phyloP scores from a whole-genome alignment of 2,797 vertebrate genomes.

The Clamator glandarius region DNA sequence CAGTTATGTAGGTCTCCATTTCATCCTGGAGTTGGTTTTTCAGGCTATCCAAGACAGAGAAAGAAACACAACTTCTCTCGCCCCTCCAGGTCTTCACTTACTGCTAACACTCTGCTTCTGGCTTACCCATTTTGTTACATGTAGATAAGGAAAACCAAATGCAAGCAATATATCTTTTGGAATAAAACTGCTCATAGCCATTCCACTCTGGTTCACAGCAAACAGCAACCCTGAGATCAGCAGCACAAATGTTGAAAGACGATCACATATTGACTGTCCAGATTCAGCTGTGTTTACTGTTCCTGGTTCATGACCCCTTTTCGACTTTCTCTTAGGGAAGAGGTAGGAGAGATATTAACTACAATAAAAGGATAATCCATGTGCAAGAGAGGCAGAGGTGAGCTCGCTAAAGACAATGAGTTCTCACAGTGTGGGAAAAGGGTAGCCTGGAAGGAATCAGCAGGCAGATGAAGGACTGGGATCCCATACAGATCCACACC shows the following conservation, averaged over 20 bases:
- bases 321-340: background rate
- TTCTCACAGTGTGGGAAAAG: accelerated
- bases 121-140: background rate
- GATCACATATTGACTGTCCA: background rate
- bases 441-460: background rate
- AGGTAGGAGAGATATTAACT: background rate
- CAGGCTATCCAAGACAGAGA: background rate
- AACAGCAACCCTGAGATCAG: background rate
- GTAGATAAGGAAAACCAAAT: background rate
- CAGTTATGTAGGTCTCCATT: background rate
- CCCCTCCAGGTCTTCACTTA: background rate
- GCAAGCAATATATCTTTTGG: background rate
- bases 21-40: background rate
- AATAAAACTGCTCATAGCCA: background rate
- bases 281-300: background rate
- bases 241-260: background rate
- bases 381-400: background rate
- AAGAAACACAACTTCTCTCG: background rate
- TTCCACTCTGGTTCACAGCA: background rate
- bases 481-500: background rate
- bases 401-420: background rate
- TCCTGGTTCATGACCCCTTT: background rate
- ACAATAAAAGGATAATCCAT: background rate
- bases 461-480: background rate
- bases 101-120: background rate